These are phyloP conservation scores for Cacajao melanocephalus DNA, from an alignment of 2,797 vertebrate genomes.

Conservation along the genomic window DNA sequence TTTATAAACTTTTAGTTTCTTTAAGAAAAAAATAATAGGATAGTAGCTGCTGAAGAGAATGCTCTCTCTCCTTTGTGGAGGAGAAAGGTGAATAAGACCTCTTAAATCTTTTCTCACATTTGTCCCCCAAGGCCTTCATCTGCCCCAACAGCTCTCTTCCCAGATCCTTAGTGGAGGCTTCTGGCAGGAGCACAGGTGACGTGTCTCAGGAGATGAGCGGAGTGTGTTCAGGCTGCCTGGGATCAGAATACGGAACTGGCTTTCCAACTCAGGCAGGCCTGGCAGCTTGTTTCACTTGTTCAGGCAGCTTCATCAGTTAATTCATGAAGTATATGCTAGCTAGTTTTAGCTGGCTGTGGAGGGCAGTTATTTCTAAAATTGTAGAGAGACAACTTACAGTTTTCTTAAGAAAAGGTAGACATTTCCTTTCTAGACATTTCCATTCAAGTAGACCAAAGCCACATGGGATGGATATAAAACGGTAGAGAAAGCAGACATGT, in stretches of 20 bases:
- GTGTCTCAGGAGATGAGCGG: neutral
- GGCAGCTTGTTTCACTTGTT: neutral
- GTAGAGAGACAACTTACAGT: neutral
- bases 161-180: neutral
- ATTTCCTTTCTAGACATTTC: slow-evolving; percentile 44
- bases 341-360: neutral
- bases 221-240: neutral
- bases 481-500: neutral
- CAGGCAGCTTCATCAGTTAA: neutral
- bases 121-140: too few species aligned
- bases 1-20: neutral
- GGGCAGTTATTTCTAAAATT: slow-evolving; percentile 36
- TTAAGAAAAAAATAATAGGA: neutral
- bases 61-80: neutral
- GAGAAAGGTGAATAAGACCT: neutral
- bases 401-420: slow-evolving; percentile 15
- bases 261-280: neutral
- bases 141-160: neutral
- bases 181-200: neutral
- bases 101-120: neutral
- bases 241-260: neutral
- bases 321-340: neutral
- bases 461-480: neutral
- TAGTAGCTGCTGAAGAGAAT: neutral
- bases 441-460: neutral